Conservation (phyloP, 2,797 vertebrate species). For the Picus viridis region DNA sequence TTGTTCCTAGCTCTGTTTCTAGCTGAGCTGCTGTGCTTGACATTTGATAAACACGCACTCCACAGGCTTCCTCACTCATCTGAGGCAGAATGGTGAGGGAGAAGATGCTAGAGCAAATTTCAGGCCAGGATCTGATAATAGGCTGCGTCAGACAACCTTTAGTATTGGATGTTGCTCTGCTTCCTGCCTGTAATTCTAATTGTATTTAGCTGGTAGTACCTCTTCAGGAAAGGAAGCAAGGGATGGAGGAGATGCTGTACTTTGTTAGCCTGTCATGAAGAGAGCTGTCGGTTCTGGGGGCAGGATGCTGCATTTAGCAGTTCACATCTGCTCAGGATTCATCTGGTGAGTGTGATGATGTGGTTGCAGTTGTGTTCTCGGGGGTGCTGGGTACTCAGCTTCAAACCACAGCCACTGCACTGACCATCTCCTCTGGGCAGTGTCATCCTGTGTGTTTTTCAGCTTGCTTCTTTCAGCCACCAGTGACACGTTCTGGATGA, state of each 20-base stretch:
- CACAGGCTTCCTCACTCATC: background rate
- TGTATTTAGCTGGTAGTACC: background rate
- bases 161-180: background rate
- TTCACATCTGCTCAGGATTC: background rate
- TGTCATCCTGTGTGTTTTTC: rapidly evolving
- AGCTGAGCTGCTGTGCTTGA: background rate
- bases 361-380: rapidly evolving
- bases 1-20: conserved; percentile 7
- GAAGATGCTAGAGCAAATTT: background rate
- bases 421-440: background rate
- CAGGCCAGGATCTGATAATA: background rate
- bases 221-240: background rate
- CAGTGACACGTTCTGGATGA: background rate
- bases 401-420: background rate
- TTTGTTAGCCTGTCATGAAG: background rate
- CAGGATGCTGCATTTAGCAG: background rate
- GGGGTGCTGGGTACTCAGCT: background rate
- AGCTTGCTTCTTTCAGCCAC: background rate
- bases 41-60: background rate
- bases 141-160: background rate
- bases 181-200: background rate
- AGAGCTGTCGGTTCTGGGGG: background rate
- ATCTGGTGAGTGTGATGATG: rapidly evolving
- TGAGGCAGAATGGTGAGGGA: background rate
- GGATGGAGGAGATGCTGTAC: background rate